phyloP scores from a whole-genome alignment of 2,888 invertebrate genomes.

The Entomobrya multifasciata region DNA sequence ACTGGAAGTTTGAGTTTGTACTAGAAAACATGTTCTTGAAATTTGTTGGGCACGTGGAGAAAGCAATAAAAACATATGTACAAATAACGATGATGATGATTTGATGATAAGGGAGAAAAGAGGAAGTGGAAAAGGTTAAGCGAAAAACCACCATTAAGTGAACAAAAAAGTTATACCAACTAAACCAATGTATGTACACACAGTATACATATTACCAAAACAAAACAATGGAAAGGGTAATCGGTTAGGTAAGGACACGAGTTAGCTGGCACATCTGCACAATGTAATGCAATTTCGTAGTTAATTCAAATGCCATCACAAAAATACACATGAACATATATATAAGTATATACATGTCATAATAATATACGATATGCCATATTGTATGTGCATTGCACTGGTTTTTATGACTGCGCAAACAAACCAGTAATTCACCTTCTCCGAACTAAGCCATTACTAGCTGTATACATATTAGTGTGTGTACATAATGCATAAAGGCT shows the following conservation, averaged over 20 bases:
- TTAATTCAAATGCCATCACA: no score
- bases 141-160: conserved; percentile 1
- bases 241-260: no score
- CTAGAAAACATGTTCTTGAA: conserved; percentile 10
- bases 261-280: no score
- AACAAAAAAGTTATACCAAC: no score
- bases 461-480: no score
- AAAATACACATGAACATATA: no score
- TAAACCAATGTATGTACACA: no score
- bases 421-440: conserved; percentile 25
- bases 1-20: background rate
- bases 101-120: conserved; percentile 13
- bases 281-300: no score
- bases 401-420: conserved; percentile 46
- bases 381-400: background rate
- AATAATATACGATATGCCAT: background rate
- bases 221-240: conserved; percentile 1
- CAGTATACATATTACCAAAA: no score
- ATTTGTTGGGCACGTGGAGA: conserved; percentile 23
- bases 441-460: background rate
- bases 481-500: no score
- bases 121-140: conserved; percentile 41
- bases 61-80: conserved; percentile 24
- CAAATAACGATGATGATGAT: conserved; percentile 22
- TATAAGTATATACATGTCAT: no score